Base-by-base conservation (phyloP, 2,888 invertebrate genomes). In the Lycia hirtaria region DNA sequence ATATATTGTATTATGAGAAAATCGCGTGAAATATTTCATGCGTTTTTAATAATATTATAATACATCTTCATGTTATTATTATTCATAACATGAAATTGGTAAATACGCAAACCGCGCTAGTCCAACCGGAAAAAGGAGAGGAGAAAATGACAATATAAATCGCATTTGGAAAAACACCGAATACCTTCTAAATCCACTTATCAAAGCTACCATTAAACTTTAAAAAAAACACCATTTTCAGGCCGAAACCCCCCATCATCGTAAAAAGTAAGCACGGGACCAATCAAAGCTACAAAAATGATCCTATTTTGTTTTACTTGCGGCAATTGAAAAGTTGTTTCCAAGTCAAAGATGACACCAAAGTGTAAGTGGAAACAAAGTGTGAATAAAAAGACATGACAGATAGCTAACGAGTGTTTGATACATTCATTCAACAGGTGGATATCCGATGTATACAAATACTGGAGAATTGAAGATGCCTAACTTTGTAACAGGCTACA, bases 391-490 rank as follows among this genome's bases (percentile, higher is more conserved):
- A 43, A 45, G 51, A 57, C 51, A 64, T 49, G 52, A 59, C 51
- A 59, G 60, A 65, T 63, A 62, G 59, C 64, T 69, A 75, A 83
- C 76, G 76, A 79, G 75, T 73, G 70, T 81, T 81, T 77, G 79
- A 81, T 79, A 69, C 65, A 64, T 60, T n/a, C 40, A 52, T 62
- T 54, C 81, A 78, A 77, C 80, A 81, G 74, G 68, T 68, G 65
- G 65, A 72, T 69, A 61, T 70, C 71, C 69, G 71, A 63, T 69
- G 74, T 77, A 75, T 76, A 77, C 76, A 81, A 73, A 76, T 77
- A 70, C 64, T 68, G 65, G 62, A 72, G 67, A 78, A 70, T 63
- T 68, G 65, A 61, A 72, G 67, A 78, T 72, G 70, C 9, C 22
- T 38, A 41, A 75, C 75, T 77, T 75, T 33, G 43, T 4, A 52